phyloP scores from a whole-genome alignment of 2,113 vertebrate genomes.

The Bostrychus sinensis region DNA sequence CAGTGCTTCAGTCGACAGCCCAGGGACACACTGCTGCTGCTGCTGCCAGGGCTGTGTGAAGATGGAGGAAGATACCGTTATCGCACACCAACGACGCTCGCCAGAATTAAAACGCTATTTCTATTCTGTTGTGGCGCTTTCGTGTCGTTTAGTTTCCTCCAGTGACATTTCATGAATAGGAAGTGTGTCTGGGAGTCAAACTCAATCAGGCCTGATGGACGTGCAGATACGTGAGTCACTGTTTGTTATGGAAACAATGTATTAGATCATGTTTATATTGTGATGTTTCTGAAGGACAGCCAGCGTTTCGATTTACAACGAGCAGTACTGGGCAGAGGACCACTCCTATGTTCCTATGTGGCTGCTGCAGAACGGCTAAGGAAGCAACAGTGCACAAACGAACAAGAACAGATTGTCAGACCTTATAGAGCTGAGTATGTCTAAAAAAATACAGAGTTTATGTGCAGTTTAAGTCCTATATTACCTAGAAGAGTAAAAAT shows the following conservation, averaged over 20 bases:
- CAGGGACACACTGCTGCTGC: conserved; percentile 38
- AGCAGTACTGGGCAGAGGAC: not conserved
- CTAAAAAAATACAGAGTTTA: too few species aligned
- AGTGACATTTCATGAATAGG: conserved; percentile 22
- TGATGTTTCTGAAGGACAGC: not conserved
- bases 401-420: too few species aligned
- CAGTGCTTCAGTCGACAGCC: conserved; percentile 54
- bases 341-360: too few species aligned
- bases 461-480: too few species aligned
- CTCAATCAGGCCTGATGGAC: conserved; percentile 25
- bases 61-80: conserved; percentile 49
- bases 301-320: not conserved
- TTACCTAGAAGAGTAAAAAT: too few species aligned
- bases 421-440: too few species aligned
- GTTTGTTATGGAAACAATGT: conserved; percentile 14
- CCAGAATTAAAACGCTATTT: conserved; percentile 29
- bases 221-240: conserved; percentile 44
- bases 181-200: conserved; percentile 26
- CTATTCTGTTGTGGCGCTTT: conserved; percentile 17
- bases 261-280: conserved; percentile 11
- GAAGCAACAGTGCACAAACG: too few species aligned
- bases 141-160: too few species aligned
- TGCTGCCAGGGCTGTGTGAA: conserved; percentile 48
- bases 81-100: conserved; percentile 36
- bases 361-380: too few species aligned